Conservation (phyloP, 1,140 invertebrate genomes). For the Drosophila subpulchrella region DNA sequence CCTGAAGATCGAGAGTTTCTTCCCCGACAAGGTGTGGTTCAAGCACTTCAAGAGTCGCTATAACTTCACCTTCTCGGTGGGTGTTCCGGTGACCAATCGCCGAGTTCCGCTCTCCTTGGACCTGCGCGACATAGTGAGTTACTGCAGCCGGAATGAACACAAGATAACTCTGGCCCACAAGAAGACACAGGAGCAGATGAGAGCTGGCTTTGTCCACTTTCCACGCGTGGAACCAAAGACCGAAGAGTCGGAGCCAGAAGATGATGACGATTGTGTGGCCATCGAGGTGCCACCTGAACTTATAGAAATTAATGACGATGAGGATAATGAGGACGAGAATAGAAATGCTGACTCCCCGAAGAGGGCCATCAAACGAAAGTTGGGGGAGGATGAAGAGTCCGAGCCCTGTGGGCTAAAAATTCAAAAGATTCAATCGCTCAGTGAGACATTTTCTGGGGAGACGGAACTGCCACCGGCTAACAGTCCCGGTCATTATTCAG, state of each 20-base stretch:
- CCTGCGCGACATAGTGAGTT: conserved; percentile 78
- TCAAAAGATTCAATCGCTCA: conserved; percentile 57
- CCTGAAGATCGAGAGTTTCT: conserved; percentile 76
- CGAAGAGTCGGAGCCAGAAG: conserved; percentile 6
- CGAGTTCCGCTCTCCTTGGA: conserved; percentile 64
- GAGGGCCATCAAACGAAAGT: conserved; percentile 13
- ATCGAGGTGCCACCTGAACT: conserved; percentile 58
- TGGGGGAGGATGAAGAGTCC: not conserved
- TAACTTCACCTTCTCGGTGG: conserved; percentile 64
- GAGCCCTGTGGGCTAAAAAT: conserved; percentile 47
- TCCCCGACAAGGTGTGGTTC: conserved; percentile 73
- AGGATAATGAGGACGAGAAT: conserved; percentile 37
- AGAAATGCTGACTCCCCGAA: not conserved
- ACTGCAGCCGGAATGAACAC: conserved; percentile 53
- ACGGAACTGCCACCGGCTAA: not conserved
- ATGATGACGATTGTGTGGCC: conserved; percentile 56
- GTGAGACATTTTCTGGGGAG: not conserved
- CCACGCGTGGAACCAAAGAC: conserved; percentile 16
- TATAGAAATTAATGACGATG: conserved; percentile 70
- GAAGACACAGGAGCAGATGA: conserved; percentile 1
- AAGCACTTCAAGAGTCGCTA: conserved; percentile 68
- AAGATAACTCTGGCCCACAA: conserved; percentile 50
- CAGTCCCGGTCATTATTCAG: conserved; percentile 49
- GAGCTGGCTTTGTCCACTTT: conserved; percentile 9
- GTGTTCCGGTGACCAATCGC: conserved; percentile 40